Percentiles rank a stretch among this genome's conserved stretches.
Conservation (phyloP, 2,113 vertebrate species). For the Zapus hudsonius region DNA sequence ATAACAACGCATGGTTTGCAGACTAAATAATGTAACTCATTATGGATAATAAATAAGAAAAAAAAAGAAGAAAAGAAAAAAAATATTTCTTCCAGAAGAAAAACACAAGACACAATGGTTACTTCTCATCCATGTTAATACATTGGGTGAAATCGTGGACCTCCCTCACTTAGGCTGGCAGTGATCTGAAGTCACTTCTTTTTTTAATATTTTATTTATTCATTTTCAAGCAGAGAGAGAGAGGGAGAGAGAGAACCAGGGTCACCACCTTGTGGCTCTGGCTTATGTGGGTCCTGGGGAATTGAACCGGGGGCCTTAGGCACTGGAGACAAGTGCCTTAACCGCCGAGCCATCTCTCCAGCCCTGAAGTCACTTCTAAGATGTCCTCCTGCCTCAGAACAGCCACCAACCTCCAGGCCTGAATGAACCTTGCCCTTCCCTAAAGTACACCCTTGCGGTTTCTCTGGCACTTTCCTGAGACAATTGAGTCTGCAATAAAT, state of each 20-base stretch:
- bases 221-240: too few relatives aligned
- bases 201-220: too few relatives aligned
- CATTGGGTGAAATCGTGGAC: neutral
- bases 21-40: too few relatives aligned
- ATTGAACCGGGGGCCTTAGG: too few relatives aligned
- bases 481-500: neutral
- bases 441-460: neutral
- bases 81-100: neutral
- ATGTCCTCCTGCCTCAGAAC: fast-evolving
- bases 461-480: neutral
- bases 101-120: neutral
- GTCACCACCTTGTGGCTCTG: too few relatives aligned
- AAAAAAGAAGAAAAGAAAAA: neutral
- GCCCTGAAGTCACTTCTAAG: too few relatives aligned
- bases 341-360: too few relatives aligned
- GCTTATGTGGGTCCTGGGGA: too few relatives aligned
- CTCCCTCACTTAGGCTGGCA: neutral
- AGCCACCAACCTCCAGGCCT: neutral
- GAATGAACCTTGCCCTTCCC: neutral
- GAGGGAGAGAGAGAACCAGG: too few relatives aligned
- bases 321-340: too few relatives aligned
- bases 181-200: neutral
- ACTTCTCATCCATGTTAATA: neutral
- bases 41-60: too few relatives aligned
- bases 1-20: too few relatives aligned